Evolutionary conservation across 2,797 vertebrate genomes (phyloP), one percentile per base, ranked within the genome.

Genomic region (Eupleurogrammus muticus): DNA sequence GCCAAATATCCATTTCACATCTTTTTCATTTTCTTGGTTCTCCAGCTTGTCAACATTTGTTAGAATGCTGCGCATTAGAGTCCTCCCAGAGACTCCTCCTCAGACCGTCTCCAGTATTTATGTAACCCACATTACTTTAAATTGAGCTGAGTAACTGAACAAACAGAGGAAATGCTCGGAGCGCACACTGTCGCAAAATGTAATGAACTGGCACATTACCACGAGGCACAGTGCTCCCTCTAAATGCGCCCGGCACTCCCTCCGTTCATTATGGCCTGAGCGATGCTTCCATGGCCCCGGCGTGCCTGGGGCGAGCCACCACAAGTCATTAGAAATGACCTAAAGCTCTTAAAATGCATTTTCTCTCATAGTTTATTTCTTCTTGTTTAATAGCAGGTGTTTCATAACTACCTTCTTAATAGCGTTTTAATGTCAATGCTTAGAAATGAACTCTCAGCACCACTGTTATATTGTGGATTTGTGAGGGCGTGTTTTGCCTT

Each of bases 141-240:
- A 82, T 71, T 50, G 87, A 89, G 84, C 83, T 51, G 75, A 82
- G 74, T 68, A 73, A 81, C 77, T 81, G 84, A 83, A 82, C 86
- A 84, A 89, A 79, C 72, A 57, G 78, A 81, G 71, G 75, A 87
- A 89, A 73, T 70, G 85, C 89, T 81, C 13, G 59, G 60, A 83
- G 90, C 87, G 23, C 66, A 66, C 76, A 20, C 84, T 80, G 89
- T 89, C 77, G 76, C 82, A 75, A 73, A 86, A 81, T 79, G 85
- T 90, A 92, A 92, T 91, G 86, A 90, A 90, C 74, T 87, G 79
- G 83, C 83, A 77, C 85, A 81, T 89, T 86, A 87, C 86, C 77
- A 36, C 54, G 0, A 82, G 87, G 89, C 86, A 47, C 80, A 66
- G 80, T 71, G 54, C 79, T 67, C 57, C 66, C 75, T 87, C 56